Conservation (phyloP, 2,797 vertebrate genomes). For the Diplodus sargus region DNA sequence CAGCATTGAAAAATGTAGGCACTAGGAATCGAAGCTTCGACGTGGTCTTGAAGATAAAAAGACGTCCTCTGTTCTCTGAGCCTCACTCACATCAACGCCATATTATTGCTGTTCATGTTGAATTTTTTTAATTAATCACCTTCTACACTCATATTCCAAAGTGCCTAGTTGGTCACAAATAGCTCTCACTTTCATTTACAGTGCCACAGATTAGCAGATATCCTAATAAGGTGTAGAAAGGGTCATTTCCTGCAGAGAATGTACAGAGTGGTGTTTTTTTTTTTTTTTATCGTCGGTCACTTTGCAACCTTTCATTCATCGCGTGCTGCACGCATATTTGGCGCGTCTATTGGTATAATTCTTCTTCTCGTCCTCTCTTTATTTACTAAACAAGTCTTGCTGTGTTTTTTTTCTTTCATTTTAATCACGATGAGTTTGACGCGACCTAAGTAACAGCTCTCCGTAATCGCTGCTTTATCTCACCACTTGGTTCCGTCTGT, state of each 20-base stretch:
- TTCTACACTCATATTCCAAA: conserved; percentile 75
- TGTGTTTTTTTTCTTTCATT: conserved; percentile 1
- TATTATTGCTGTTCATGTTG: conserved; percentile 15
- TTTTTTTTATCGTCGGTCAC: conserved; percentile 15
- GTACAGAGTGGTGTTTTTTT: conserved; percentile 47
- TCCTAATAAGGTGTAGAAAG: conserved; percentile 4
- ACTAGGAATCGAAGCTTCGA: conserved; percentile 17
- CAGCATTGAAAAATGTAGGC: conserved; percentile 36
- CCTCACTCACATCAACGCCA: conserved; percentile 29
- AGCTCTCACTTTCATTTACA: conserved; percentile 64
- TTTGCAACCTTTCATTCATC: conserved; percentile 14
- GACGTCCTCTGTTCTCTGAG: conserved; percentile 16
- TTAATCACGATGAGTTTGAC: not conserved
- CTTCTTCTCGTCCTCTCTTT: conserved; percentile 1
- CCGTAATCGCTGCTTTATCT: conserved; percentile 5
- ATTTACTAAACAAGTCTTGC: conserved; percentile 23
- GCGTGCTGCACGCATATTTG: conserved; percentile 7
- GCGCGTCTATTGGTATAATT: conserved; percentile 1
- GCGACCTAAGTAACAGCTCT: not conserved
- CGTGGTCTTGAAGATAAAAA: conserved; percentile 3
- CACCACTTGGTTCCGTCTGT: conserved; percentile 1
- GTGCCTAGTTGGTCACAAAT: conserved; percentile 82
- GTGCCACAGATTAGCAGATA: conserved; percentile 4
- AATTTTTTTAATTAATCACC: conserved; percentile 20
- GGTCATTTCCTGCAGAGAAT: conserved; percentile 59